A percentile compares a stretch with the other conserved stretches of the same genome.
These are phyloP conservation scores for Dolichopus griseipennis DNA, from an alignment of 2,888 invertebrate species.

Conservation along the genomic window DNA sequence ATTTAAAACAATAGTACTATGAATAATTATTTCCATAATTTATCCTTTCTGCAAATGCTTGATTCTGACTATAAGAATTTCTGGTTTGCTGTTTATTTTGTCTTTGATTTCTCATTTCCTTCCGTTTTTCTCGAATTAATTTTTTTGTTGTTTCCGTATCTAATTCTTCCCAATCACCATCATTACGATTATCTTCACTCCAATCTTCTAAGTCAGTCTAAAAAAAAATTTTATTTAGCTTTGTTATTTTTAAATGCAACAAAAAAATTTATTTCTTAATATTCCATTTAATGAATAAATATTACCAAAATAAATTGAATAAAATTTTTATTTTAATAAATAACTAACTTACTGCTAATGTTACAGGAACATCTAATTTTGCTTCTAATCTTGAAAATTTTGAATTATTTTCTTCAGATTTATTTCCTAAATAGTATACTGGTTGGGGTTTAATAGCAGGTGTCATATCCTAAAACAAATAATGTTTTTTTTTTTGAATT, in stretches of 20 bases:
- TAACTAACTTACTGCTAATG: conserved; percentile 33
- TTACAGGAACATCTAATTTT: conserved; percentile 42
- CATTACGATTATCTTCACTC: conserved; percentile 43
- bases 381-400: conserved; percentile 46
- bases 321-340: too few relatives aligned
- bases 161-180: conserved; percentile 47
- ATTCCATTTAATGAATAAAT: too few relatives aligned
- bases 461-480: conserved; percentile 47
- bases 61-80: conserved; percentile 10
- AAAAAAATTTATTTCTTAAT: too few relatives aligned
- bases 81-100: conserved; percentile 24
- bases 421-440: conserved; percentile 47
- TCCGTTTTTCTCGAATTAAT: conserved; percentile 40
- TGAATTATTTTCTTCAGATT: conserved; percentile 27
- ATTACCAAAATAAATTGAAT: too few relatives aligned
- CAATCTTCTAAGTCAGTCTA: conserved; percentile 49
- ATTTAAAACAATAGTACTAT: neutral
- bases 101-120: conserved; percentile 38
- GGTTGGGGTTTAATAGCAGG: conserved; percentile 53
- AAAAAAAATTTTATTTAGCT: neutral
- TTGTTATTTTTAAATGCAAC: too few relatives aligned
- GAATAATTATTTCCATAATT: neutral
- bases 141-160: conserved; percentile 40
- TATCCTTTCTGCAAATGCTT: neutral
- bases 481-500: neutral